A percentile compares a stretch with the other conserved stretches of the same genome.
Evolutionary conservation across 2,113 vertebrate species (phyloP).

Genomic region (Gasterosteus nipponicus): DNA sequence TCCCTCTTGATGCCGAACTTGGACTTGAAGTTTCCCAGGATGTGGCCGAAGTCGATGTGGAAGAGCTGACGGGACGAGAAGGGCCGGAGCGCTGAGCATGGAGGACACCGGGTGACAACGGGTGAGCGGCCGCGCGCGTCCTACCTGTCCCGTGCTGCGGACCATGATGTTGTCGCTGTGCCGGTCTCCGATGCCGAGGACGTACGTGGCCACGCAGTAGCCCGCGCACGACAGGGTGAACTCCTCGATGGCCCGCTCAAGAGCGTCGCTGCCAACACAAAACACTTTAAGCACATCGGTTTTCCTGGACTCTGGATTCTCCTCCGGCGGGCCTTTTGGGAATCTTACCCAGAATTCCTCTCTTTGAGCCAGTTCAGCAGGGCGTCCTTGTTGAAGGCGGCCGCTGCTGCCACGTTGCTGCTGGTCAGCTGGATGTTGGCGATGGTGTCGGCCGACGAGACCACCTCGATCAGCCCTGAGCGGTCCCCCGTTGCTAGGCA

Average conservation of each 20-base stretch:
- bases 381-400: constrained; percentile 98
- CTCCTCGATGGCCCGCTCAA: constrained; percentile 96
- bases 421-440: constrained; percentile 98
- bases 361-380: constrained; percentile 99
- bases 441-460: constrained; percentile 94
- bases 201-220: constrained; percentile 99
- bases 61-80: constrained; percentile 87
- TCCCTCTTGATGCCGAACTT: constrained; percentile 99
- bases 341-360: constrained; percentile 91
- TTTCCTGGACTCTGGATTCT: neutral
- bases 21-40: constrained; percentile 98
- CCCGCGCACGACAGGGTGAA: constrained; percentile 98
- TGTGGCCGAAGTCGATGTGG: constrained; percentile 99
- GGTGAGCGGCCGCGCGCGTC: neutral
- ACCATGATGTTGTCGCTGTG: constrained; percentile 99
- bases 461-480: constrained; percentile 96
- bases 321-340: too few species aligned
- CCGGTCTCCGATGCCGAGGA: constrained; percentile 96
- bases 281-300: neutral
- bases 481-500: constrained; percentile 96
- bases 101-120: neutral
- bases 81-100: neutral
- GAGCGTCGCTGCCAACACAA: constrained; percentile 85
- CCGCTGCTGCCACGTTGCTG: constrained; percentile 95
- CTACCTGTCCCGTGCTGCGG: constrained; percentile 96